Evolutionary conservation across 2,113 vertebrate genomes (phyloP).

Genomic region (Neolamprologus cancellatus): DNA sequence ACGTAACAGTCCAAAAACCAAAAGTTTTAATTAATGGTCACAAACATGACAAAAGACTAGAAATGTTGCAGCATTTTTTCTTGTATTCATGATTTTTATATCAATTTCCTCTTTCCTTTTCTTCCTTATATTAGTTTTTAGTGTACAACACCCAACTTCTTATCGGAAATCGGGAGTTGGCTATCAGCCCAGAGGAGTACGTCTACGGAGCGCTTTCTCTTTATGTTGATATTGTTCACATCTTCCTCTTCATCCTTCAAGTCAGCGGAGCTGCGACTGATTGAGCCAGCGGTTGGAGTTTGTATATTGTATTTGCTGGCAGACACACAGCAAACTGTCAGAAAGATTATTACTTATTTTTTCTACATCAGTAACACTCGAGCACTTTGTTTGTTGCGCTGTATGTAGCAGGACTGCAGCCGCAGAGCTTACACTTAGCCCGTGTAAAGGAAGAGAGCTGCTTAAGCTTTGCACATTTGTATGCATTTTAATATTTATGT

Average conservation of each 20-base stretch:
- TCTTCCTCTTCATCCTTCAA: slow-evolving; percentile 89
- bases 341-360: neutral
- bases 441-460: neutral
- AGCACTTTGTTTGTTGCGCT: slow-evolving; percentile 13
- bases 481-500: neutral
- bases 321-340: neutral
- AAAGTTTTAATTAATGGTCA: neutral
- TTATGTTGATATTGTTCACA: slow-evolving; percentile 88
- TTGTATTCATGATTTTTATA: neutral
- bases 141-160: slow-evolving; percentile 94
- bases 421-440: neutral
- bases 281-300: neutral
- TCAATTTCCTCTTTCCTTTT: neutral
- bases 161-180: slow-evolving; percentile 84
- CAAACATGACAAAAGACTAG: neutral
- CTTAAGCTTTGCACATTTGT: neutral
- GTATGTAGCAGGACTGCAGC: neutral
- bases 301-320: neutral
- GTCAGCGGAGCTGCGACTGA: slow-evolving; percentile 70
- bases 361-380: slow-evolving; percentile 4
- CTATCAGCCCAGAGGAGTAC: slow-evolving; percentile 90
- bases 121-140: slow-evolving; percentile 76
- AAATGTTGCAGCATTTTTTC: neutral
- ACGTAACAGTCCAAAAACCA: neutral
- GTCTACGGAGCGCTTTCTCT: slow-evolving; percentile 87